Base-by-base conservation (phyloP, 1,140 invertebrate species). In the Saccostrea glomerata region DNA sequence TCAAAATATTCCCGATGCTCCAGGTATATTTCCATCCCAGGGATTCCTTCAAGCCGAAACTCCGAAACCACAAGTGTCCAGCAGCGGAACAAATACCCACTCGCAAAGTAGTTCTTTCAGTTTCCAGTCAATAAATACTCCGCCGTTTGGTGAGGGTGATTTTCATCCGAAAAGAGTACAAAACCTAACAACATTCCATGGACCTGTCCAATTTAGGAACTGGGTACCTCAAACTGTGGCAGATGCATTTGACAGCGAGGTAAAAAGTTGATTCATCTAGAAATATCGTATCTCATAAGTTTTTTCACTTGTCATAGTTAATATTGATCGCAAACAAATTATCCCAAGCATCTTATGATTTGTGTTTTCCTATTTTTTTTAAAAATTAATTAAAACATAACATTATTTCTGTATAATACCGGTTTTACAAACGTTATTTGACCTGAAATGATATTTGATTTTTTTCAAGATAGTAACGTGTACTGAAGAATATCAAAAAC, bases 401-500 rank as follows among this genome's bases (percentile, higher is more conserved):
- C 17, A 63, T 63, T 63, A 20, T n/a, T 17, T 60, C 17, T 63
- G 17, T n/a, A 63, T 63, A 20, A 20, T 20, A 63, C n/a, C n/a
- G n/a, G n/a, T n/a, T n/a, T 63, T 20, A 7, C n/a, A 63, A 63
- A 63, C 6, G 58, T 17, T 36, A 60, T 0, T 3, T 20, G n/a
- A 13, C 13, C 9, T 60, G 58, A 13, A 63, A 20, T 20, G 20
- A 60, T 60, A 60, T 0, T 60, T 13, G 5, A n/a, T 63, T 63
- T 15, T 20, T 20, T 63, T 77, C 6, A 77, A 77, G 70, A 25
- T 77, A 30, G 30, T 89, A 23, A 90, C 92, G 3, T 93, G 92
- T 63, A 91, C 90, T 0, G 55, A 47, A 17, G 92, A 92, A 66
- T 93, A 91, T 66, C 73, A 89, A 55, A 60, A 47, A n/a, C 88